phyloP scores from a whole-genome alignment of 2,113 vertebrate genomes.

The rat (Rattus norvegicus) region GRCr8 NC_086023.1:141120501-141121000 shows the following conservation, averaged over 20 bases:
- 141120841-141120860: background rate
- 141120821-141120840: constrained; percentile 10
- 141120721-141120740: background rate
- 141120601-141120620: background rate
- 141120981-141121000: constrained; percentile 1
- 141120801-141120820: background rate
- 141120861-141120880: background rate
- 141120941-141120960: background rate
- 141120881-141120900: background rate
- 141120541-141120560: background rate
- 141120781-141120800: background rate
- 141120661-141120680: background rate
- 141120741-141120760: background rate
- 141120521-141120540: background rate
- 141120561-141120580: background rate
- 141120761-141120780: constrained; percentile 15
- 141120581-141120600: background rate
- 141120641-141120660: background rate
- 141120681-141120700: background rate
- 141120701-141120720: background rate
- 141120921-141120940: constrained; percentile 11
- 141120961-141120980: background rate
- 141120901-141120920: background rate
- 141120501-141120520: background rate
- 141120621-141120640: background rate